phyloP scores from a whole-genome alignment of 2,888 invertebrate genomes.

The Drosophila emarginata region DNA sequence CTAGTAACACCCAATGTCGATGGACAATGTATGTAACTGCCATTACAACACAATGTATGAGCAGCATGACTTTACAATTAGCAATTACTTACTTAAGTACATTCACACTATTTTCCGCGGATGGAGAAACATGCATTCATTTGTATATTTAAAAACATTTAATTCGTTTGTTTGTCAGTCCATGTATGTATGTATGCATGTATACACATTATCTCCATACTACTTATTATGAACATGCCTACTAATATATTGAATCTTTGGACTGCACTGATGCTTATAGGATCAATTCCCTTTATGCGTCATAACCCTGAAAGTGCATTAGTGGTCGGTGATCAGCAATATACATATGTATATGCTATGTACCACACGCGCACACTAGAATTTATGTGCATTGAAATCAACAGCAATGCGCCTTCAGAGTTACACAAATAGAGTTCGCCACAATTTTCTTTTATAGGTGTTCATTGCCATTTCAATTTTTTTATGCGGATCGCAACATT shows the following conservation, averaged over 20 bases:
- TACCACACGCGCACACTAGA: background rate
- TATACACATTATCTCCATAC: constrained; percentile 11
- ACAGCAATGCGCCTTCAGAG: background rate
- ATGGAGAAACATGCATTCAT: constrained; percentile 38
- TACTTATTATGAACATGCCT: constrained; percentile 9
- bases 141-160: constrained; percentile 15
- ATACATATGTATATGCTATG: background rate
- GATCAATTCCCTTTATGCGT: constrained; percentile 2
- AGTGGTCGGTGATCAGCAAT: background rate
- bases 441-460: constrained; percentile 31
- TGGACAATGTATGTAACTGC: constrained; percentile 58
- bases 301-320: constrained; percentile 6
- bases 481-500: constrained; percentile 40
- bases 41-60: constrained; percentile 73
- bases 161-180: constrained; percentile 12
- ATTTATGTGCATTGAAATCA: background rate
- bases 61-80: constrained; percentile 77
- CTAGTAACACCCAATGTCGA: constrained; percentile 63
- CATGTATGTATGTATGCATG: constrained; percentile 12
- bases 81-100: constrained; percentile 68
- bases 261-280: constrained; percentile 7
- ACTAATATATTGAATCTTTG: constrained; percentile 12
- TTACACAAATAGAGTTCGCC: constrained; percentile 22
- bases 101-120: constrained; percentile 65
- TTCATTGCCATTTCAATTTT: constrained; percentile 43